Evolutionary conservation across 2,888 invertebrate species (phyloP).

Genomic region (Hedya salicella): DNA sequence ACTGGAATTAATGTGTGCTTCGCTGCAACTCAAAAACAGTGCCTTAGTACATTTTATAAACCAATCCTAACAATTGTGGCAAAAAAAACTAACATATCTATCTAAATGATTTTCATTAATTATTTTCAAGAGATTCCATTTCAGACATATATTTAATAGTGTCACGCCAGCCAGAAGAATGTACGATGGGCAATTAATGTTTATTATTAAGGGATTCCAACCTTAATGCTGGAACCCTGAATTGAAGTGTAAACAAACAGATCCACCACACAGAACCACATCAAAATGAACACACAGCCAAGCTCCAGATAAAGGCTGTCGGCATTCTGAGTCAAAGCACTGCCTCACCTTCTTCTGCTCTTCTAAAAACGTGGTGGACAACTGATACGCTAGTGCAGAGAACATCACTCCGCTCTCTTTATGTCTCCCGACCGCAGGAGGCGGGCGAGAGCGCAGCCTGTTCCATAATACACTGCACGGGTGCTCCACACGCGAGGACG

Average conservation of each 20-base stretch:
- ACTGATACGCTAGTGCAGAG: constrained; percentile 74
- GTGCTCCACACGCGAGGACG: neutral
- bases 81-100: too few species aligned
- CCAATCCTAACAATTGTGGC: too few species aligned
- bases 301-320: neutral
- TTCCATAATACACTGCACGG: constrained; percentile 60
- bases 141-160: too few species aligned
- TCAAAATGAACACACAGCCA: constrained; percentile 5
- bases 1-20: too few species aligned
- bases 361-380: constrained; percentile 75
- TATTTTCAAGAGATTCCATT: too few species aligned
- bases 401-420: constrained; percentile 69
- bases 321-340: neutral
- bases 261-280: constrained; percentile 25
- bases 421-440: constrained; percentile 61
- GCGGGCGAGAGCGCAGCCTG: constrained; percentile 50
- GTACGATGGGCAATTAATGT: too few species aligned
- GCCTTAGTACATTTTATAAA: too few species aligned
- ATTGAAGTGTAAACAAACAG: neutral
- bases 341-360: constrained; percentile 65
- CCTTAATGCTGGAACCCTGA: neutral
- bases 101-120: too few species aligned
- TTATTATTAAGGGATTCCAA: neutral
- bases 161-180: too few species aligned
- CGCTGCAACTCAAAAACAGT: too few species aligned